These are phyloP conservation scores for Mirza zaza DNA, from an alignment of 2,113 vertebrate species.

Conservation along the genomic window DNA sequence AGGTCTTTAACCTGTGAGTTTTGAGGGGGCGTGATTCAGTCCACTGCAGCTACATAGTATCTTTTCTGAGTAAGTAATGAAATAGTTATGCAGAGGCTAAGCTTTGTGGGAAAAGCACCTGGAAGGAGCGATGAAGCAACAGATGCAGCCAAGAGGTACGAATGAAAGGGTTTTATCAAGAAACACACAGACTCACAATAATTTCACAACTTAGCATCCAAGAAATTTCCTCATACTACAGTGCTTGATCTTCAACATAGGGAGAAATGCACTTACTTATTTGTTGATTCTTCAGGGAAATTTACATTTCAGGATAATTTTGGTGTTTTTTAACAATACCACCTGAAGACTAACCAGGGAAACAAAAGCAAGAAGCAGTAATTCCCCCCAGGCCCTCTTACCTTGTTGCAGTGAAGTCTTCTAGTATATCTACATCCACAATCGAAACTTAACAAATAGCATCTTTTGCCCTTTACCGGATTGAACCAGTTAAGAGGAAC, in stretches of 20 bases:
- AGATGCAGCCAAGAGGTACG: neutral
- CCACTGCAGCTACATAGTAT: neutral
- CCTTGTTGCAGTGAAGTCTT: neutral
- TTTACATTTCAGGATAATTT: neutral
- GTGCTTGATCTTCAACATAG: neutral
- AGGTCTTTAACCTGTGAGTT: neutral
- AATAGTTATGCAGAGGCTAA: neutral
- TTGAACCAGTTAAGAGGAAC: neutral
- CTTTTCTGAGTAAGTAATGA: neutral
- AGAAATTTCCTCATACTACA: neutral
- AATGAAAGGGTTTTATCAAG: neutral
- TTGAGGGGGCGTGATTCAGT: neutral
- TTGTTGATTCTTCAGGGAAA: constrained; percentile 2
- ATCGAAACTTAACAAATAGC: neutral
- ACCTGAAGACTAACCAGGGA: neutral
- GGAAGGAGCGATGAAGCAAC: neutral
- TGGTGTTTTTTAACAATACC: neutral
- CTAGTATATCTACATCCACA: neutral
- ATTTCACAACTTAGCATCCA: neutral
- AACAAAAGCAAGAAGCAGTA: neutral
- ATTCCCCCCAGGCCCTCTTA: neutral
- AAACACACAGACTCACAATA: neutral
- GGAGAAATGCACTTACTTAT: neutral
- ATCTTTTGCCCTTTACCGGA: neutral
- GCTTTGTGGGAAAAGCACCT: neutral